Percentiles rank a stretch among this genome's conserved stretches.
These are phyloP conservation scores for Habropoda laboriosa DNA, from an alignment of 1,140 invertebrate genomes.

Conservation along the genomic window DNA sequence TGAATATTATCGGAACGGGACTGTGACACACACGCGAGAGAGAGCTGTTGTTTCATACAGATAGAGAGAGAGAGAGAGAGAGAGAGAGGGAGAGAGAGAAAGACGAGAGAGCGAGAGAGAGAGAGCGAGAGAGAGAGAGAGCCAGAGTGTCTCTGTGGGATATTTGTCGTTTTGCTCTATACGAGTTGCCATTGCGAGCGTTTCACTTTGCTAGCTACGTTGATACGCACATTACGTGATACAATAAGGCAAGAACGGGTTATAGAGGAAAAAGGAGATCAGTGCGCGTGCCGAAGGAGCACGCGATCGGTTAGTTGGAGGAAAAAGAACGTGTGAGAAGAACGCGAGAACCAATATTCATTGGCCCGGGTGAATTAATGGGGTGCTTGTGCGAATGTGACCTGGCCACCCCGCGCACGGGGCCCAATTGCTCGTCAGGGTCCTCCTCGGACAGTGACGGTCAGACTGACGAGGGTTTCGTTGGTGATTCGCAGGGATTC, in stretches of 20 bases:
- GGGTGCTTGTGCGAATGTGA: constrained; percentile 81
- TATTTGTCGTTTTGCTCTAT: too few relatives aligned
- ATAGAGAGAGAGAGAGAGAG: too few relatives aligned
- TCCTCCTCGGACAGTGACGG: constrained; percentile 78
- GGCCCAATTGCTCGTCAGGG: constrained; percentile 78
- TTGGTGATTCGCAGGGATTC: constrained; percentile 88
- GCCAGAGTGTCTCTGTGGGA: too few relatives aligned
- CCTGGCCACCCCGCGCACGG: constrained; percentile 76
- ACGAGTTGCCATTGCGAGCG: too few relatives aligned
- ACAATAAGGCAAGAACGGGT: too few relatives aligned
- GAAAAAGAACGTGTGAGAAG: neutral
- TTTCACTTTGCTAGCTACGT: too few relatives aligned
- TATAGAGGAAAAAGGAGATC: neutral
- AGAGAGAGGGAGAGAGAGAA: too few relatives aligned
- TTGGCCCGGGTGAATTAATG: constrained; percentile 71
- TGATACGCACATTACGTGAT: too few relatives aligned
- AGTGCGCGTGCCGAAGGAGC: neutral
- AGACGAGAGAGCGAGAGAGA: too few relatives aligned
- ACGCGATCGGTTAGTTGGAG: neutral
- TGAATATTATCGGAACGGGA: neutral
- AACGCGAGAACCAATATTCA: neutral
- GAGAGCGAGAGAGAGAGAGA: too few relatives aligned
- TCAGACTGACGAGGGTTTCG: constrained; percentile 80
- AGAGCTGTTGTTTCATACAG: too few relatives aligned
- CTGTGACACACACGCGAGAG: too few relatives aligned